Percentiles rank a stretch among this genome's conserved stretches.
phyloP scores from a whole-genome alignment of 2,113 vertebrate species.

The Cephalopholis sonnerati region DNA sequence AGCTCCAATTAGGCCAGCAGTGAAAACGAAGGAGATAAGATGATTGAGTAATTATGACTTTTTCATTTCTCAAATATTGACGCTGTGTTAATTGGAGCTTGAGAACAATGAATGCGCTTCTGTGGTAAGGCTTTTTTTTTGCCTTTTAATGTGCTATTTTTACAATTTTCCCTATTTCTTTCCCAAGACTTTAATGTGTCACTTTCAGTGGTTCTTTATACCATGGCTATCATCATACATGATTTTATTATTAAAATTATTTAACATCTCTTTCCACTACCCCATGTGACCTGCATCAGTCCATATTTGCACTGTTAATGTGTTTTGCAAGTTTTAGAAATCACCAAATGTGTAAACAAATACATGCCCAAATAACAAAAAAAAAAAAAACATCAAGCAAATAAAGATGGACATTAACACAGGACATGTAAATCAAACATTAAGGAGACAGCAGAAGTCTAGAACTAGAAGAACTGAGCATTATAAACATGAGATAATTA shows the following conservation, averaged over 20 bases:
- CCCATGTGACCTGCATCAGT: background rate
- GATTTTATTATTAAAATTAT: background rate
- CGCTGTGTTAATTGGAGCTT: constrained; percentile 70
- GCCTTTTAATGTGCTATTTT: constrained; percentile 14
- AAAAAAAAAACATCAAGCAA: background rate
- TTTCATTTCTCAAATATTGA: constrained; percentile 79
- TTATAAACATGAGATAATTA: background rate
- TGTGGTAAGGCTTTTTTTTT: constrained; percentile 29
- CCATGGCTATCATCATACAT: background rate
- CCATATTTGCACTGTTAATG: background rate
- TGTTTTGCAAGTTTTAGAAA: background rate
- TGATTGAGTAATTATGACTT: constrained; percentile 79
- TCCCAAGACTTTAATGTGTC: background rate
- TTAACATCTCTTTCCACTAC: background rate
- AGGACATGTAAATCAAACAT: background rate
- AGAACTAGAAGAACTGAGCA: no score
- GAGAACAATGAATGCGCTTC: constrained; percentile 66
- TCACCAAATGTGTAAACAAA: background rate
- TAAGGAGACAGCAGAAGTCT: no score
- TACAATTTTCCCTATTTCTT: background rate
- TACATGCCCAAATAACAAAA: background rate
- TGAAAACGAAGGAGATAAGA: constrained; percentile 79
- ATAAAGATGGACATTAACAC: background rate
- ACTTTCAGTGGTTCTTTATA: background rate
- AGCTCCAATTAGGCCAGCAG: constrained; percentile 79